Evolutionary conservation across 2,113 vertebrate species (phyloP).

Genomic region (Terrapene triunguis): DNA sequence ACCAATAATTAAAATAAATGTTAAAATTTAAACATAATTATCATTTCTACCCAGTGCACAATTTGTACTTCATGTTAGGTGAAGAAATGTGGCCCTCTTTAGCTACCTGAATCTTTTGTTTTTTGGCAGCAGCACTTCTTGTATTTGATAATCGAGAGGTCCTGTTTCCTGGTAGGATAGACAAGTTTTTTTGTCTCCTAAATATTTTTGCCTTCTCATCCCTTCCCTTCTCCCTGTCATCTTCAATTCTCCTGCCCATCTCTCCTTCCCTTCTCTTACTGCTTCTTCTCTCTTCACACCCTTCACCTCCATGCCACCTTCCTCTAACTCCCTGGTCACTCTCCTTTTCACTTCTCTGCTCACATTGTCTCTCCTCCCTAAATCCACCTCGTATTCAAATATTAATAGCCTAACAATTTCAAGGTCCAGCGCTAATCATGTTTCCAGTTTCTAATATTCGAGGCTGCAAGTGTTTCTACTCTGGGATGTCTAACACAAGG

Average conservation of each 20-base stretch:
- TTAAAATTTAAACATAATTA: not conserved
- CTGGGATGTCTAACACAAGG: not conserved
- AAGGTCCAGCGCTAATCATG: not conserved
- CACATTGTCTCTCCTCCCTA: rapidly evolving
- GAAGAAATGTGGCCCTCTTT: not conserved
- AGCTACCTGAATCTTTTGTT: not conserved
- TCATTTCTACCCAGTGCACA: not conserved
- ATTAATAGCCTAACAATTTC: not conserved
- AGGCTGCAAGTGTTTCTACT: not conserved
- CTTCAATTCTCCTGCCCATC: not conserved
- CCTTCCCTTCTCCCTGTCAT: not conserved
- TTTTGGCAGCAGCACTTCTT: not conserved
- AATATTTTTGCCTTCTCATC: not conserved
- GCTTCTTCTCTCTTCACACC: not conserved
- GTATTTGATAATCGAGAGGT: not conserved
- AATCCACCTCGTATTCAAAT: not conserved
- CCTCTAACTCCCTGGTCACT: not conserved
- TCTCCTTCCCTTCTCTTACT: not conserved
- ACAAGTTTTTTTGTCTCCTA: not conserved
- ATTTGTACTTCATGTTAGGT: not conserved
- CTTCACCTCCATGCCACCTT: not conserved
- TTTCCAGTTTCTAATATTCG: not conserved
- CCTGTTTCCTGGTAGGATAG: not conserved
- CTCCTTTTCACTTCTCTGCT: not conserved
- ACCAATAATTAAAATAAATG: not conserved